These are phyloP conservation scores for Drepana arcuata DNA, from an alignment of 1,140 invertebrate species.

Conservation along the genomic window DNA sequence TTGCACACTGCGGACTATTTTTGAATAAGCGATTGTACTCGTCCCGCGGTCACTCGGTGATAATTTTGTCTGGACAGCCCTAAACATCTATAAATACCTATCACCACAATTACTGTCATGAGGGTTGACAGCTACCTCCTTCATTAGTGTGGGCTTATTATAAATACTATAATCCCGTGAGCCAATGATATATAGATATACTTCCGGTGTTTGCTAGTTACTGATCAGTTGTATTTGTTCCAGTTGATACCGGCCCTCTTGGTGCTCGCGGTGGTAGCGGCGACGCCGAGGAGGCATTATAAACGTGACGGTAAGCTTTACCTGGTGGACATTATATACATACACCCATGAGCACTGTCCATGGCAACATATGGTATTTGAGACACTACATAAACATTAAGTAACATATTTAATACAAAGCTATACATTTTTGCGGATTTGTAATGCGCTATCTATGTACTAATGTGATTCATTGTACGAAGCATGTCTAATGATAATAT, in stretches of 20 bases:
- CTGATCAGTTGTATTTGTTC: too few relatives aligned
- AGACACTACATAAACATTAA: not conserved
- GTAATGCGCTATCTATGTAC: not conserved
- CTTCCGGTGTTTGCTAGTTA: too few relatives aligned
- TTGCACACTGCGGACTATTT: too few relatives aligned
- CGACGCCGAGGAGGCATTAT: slow-evolving; percentile 5
- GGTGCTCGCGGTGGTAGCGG: slow-evolving; percentile 9
- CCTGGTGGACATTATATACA: not conserved
- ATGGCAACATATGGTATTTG: not conserved
- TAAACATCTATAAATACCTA: too few relatives aligned
- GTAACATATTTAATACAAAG: not conserved
- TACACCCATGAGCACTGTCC: not conserved
- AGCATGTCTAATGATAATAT: not conserved
- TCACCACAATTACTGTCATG: too few relatives aligned
- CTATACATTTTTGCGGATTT: not conserved
- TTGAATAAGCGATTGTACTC: too few relatives aligned
- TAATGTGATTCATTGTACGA: not conserved
- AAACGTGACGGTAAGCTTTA: slow-evolving; percentile 11
- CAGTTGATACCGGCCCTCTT: slow-evolving; percentile 18
- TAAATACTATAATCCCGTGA: too few relatives aligned
- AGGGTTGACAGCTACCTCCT: too few relatives aligned
- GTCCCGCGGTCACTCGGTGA: too few relatives aligned
- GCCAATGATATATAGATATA: too few relatives aligned
- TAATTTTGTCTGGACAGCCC: too few relatives aligned
- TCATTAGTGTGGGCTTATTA: too few relatives aligned